Conservation (phyloP, 2,113 vertebrate genomes). For the Platichthys flesus region DNA sequence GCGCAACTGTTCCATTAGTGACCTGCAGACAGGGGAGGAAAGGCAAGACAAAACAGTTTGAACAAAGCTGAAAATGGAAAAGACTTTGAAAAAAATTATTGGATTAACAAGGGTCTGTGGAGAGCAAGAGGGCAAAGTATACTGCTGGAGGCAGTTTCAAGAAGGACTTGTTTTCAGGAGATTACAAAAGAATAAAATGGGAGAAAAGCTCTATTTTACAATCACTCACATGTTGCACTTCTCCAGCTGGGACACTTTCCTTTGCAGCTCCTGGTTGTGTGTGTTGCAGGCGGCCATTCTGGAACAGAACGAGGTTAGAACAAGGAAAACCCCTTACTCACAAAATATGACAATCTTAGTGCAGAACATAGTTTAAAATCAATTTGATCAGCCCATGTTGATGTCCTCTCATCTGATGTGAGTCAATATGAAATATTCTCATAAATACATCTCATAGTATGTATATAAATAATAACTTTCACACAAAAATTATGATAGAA, state of each 20-base stretch:
- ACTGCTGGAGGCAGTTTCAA: neutral
- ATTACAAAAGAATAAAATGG: constrained; percentile 4
- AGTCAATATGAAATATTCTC: too few species aligned
- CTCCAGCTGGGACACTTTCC: constrained; percentile 94
- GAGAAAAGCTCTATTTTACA: constrained; percentile 23
- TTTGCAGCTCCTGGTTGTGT: constrained; percentile 95
- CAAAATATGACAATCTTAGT: neutral
- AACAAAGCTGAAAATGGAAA: neutral
- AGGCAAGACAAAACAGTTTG: neutral
- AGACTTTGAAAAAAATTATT: neutral
- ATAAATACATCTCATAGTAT: too few species aligned
- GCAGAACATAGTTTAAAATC: too few species aligned
- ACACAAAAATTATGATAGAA: too few species aligned
- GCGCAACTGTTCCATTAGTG: constrained; percentile 91
- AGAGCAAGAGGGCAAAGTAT: neutral
- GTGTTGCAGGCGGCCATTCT: constrained; percentile 91
- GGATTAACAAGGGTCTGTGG: constrained; percentile 11
- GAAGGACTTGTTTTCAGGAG: neutral
- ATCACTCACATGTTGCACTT: constrained; percentile 92
- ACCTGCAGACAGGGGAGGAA: constrained; percentile 75
- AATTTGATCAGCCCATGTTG: too few species aligned
- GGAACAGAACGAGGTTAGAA: constrained; percentile 1
- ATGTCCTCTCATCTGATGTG: too few species aligned
- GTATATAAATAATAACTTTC: too few species aligned
- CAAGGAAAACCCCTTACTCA: neutral